These are phyloP conservation scores for Nomada flava DNA, from an alignment of 2,888 invertebrate species.

Conservation along the genomic window DNA sequence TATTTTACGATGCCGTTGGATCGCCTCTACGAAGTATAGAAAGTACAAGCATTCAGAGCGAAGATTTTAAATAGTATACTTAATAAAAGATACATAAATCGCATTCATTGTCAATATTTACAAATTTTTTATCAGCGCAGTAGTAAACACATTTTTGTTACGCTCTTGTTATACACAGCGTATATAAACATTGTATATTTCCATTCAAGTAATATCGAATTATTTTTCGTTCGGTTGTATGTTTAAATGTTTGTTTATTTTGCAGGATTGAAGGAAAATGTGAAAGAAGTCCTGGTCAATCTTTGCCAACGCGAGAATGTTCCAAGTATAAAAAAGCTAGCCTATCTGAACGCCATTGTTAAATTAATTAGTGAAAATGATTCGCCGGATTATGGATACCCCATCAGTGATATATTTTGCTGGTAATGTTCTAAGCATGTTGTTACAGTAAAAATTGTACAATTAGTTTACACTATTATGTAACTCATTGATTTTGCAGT, in stretches of 20 bases:
- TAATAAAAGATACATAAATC: constrained; percentile 1
- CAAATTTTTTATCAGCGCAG: neutral
- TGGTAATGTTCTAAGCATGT: constrained; percentile 86
- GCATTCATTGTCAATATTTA: constrained; percentile 10
- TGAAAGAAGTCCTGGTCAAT: constrained; percentile 87
- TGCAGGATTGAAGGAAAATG: constrained; percentile 85
- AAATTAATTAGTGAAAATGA: constrained; percentile 89
- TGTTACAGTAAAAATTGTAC: constrained; percentile 6
- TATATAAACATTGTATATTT: neutral
- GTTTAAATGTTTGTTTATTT: constrained; percentile 42
- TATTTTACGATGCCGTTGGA: neutral
- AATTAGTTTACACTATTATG: constrained; percentile 13
- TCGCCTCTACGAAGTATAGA: neutral
- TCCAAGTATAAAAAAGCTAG: constrained; percentile 92
- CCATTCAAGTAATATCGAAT: neutral
- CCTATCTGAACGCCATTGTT: constrained; percentile 95
- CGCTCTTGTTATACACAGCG: too few species aligned
- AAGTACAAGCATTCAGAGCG: neutral
- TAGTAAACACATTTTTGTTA: neutral
- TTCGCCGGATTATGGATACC: constrained; percentile 88
- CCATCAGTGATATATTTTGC: constrained; percentile 91
- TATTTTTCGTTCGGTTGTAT: neutral
- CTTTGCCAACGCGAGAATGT: constrained; percentile 87
- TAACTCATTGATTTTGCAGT: constrained; percentile 85
- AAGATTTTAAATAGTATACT: neutral